Percentiles rank a stretch among this genome's conserved stretches.
Conservation (phyloP, 2,888 invertebrate species). For the Caenorhabditis plicata region DNA sequence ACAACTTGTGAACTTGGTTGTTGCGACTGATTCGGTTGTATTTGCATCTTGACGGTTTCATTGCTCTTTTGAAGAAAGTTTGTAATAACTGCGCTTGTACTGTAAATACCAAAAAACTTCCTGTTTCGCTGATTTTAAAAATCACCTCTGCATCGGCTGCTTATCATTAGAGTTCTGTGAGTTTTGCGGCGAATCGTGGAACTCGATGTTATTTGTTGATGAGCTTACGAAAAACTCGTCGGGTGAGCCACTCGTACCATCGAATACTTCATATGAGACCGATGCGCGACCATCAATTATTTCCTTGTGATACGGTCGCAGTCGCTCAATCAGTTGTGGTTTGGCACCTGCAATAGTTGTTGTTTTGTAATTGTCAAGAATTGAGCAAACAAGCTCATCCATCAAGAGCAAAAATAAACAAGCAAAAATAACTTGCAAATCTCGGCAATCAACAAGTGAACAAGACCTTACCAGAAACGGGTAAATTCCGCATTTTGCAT, state of each 20-base stretch:
- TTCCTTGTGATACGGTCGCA: slow-evolving; percentile 73
- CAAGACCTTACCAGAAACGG: slow-evolving; percentile 79
- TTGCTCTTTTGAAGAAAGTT: slow-evolving; percentile 7
- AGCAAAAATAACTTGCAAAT: no score
- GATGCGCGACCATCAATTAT: slow-evolving; percentile 43
- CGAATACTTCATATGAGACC: background rate
- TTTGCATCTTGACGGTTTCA: slow-evolving; percentile 16
- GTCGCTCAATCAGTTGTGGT: slow-evolving; percentile 86
- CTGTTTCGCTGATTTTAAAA: no score
- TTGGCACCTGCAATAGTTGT: slow-evolving; percentile 76
- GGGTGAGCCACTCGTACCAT: background rate
- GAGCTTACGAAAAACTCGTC: background rate
- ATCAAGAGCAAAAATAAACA: no score
- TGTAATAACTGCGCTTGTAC: background rate
- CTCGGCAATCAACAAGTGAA: background rate
- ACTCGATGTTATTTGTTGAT: no score
- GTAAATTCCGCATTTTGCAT: slow-evolving; percentile 86
- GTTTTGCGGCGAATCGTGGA: background rate
- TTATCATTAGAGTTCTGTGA: background rate
- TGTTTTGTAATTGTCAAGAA: no score
- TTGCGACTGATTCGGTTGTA: slow-evolving; percentile 5
- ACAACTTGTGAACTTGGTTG: slow-evolving; percentile 8
- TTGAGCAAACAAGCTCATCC: background rate
- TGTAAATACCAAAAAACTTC: background rate
- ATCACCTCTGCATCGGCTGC: no score